These are phyloP conservation scores for Mus pahari DNA, from an alignment of 2,113 vertebrate species.

Conservation along the genomic window DNA sequence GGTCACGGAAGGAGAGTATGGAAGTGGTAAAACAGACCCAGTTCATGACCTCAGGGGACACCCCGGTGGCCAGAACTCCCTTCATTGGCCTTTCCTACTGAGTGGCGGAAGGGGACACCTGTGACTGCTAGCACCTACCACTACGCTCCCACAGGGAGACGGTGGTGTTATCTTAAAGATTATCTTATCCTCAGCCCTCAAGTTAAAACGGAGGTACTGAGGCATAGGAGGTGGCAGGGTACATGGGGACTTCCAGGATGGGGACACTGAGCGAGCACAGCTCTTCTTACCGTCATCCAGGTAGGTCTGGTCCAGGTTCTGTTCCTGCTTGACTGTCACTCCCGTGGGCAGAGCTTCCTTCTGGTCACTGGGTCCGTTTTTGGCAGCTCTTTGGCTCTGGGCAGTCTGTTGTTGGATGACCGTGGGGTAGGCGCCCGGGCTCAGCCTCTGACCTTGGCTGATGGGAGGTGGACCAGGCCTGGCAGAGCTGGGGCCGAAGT, in stretches of 20 bases:
- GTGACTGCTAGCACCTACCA: not conserved
- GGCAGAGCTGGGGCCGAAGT: slow-evolving; percentile 84
- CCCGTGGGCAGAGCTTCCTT: slow-evolving; percentile 87
- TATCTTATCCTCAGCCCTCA: not conserved
- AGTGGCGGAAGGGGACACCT: not conserved
- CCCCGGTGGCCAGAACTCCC: not conserved
- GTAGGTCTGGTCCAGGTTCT: slow-evolving; percentile 98
- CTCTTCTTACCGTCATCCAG: slow-evolving; percentile 94
- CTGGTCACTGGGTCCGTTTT: slow-evolving; percentile 88
- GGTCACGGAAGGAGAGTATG: slow-evolving; percentile 69
- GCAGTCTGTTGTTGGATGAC: slow-evolving; percentile 96
- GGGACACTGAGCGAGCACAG: not conserved
- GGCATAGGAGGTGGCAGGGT: not conserved
- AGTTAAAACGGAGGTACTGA: not conserved
- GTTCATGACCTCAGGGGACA: slow-evolving; percentile 15
- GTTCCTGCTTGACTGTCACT: slow-evolving; percentile 97
- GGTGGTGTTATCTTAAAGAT: not conserved
- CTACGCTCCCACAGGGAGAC: not conserved
- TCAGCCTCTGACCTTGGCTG: slow-evolving; percentile 86
- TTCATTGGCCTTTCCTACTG: not conserved
- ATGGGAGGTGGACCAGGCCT: slow-evolving; percentile 85
- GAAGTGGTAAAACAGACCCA: slow-evolving; percentile 12
- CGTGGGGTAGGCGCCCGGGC: slow-evolving; percentile 89
- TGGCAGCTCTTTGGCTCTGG: slow-evolving; percentile 86
- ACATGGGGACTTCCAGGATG: not conserved